Base-by-base conservation (phyloP, 2,113 vertebrate species). In the Hystrix cristata region DNA sequence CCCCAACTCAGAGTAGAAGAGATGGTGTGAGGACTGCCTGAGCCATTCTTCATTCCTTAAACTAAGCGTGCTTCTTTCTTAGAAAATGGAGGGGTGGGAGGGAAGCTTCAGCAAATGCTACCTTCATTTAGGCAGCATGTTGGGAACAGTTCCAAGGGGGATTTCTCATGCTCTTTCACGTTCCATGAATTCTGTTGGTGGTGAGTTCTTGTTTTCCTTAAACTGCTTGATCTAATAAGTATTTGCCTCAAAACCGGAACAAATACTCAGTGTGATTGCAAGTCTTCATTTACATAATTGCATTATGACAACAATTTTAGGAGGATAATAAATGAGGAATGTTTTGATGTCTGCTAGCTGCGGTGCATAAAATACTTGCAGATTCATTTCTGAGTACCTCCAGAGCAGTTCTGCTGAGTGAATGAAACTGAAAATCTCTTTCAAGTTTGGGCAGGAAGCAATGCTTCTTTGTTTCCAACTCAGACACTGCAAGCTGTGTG, bases 81-180 rank as follows among this genome's bases (percentile, higher is more conserved):
- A 97, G 97, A 97, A 98, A 98, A 96, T 46, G 72, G 86, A 43
- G 91, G 71, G 79, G 88, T 87, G 91, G 96, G 38, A 69, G 94
- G 96, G 83, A 69, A 72, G 46, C 84, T 89, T 71, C 96, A 79
- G 95, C 86, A 96, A 90, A 93, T 64, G 93, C 95, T 87, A 98
- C 97, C 97, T 98, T 98, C 98, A 98, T 98, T 97, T 98, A 98
- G 95, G 88, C 96, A 93, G 5, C 88, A 96, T 71, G 78, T 98
- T 98, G 98, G 98, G 99, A 99, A 99, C 94, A 0, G 46, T 97
- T 98, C 96, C 98, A 99, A 92, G 95, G 97, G 97, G 97, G 98
- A 98, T 98, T 99, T 99, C 98, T 98, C 99, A 98, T 98, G 99
- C 98, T 98, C 98, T 98, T 98, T 98, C 97, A 98, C 97, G 92